These are phyloP conservation scores for Mesodorylaimus sp. DNA, from an alignment of 2,888 invertebrate genomes.

Conservation along the genomic window DNA sequence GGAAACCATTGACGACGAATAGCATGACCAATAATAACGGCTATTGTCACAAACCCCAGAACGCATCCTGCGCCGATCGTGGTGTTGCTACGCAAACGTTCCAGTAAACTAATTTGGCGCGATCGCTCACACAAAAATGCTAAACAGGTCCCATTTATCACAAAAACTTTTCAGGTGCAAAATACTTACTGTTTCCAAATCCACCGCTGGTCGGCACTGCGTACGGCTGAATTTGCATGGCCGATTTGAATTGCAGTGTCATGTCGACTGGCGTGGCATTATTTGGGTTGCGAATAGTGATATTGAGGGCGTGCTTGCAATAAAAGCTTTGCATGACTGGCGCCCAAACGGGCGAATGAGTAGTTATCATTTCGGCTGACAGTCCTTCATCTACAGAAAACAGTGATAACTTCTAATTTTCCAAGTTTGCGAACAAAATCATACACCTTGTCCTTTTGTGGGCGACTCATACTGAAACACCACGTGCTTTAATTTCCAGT, in stretches of 20 bases:
- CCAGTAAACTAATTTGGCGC: constrained; percentile 6
- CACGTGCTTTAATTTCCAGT: neutral
- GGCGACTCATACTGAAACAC: neutral
- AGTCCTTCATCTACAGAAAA: neutral
- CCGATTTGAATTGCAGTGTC: constrained; percentile 8
- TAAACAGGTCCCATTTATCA: neutral
- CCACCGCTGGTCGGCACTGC: neutral
- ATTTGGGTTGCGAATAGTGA: neutral
- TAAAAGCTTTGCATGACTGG: constrained; percentile 6
- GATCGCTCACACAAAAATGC: constrained; percentile 8
- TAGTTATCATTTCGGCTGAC: neutral
- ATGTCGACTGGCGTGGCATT: neutral
- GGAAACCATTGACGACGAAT: constrained; percentile 6
- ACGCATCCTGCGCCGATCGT: constrained; percentile 8
- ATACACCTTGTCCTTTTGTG: neutral
- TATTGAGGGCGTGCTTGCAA: constrained; percentile 8
- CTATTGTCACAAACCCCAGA: constrained; percentile 6
- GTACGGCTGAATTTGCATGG: constrained; percentile 8
- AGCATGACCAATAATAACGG: constrained; percentile 3
- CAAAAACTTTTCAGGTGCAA: neutral
- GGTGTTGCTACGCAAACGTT: constrained; percentile 4
- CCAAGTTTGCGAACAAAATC: neutral
- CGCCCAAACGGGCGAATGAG: neutral
- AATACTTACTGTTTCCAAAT: neutral
- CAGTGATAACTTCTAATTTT: neutral